A percentile compares a stretch with the other conserved stretches of the same genome.
These are phyloP conservation scores for Hemichromis elongatus DNA, from an alignment of 2,113 vertebrate genomes.

Conservation along the genomic window DNA sequence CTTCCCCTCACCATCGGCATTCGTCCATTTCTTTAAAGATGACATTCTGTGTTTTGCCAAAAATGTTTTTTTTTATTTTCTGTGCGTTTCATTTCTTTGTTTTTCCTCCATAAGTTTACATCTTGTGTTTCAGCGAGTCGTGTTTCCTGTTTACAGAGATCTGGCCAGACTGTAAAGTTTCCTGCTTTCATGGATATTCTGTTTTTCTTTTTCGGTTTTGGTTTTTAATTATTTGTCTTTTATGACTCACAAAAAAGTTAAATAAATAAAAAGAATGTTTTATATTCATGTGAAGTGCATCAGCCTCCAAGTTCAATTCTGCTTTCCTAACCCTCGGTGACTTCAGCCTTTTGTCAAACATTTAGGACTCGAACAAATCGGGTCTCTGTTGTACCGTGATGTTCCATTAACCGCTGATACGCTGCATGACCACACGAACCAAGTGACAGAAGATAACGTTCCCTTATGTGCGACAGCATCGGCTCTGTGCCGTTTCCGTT, in stretches of 20 bases:
- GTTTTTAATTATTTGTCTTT: background rate
- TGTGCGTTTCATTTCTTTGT: background rate
- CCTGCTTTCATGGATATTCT: background rate
- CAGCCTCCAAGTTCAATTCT: accelerated
- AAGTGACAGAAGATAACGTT: background rate
- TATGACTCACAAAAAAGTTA: background rate
- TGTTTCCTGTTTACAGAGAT: background rate
- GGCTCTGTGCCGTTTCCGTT: background rate
- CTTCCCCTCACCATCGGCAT: constrained; percentile 14
- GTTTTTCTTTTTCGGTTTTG: background rate
- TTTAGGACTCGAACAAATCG: background rate
- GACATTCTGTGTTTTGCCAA: constrained; percentile 45
- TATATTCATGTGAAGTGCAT: background rate
- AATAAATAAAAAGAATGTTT: constrained; percentile 28
- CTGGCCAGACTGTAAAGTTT: background rate
- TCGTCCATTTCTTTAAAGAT: background rate
- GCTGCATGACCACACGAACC: background rate
- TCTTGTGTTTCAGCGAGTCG: background rate
- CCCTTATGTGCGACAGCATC: accelerated
- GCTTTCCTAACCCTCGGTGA: background rate
- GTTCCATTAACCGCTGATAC: background rate
- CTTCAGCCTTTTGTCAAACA: background rate
- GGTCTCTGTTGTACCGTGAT: background rate
- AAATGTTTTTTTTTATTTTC: background rate
- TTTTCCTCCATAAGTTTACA: background rate